Evolutionary conservation across 2,888 invertebrate species (phyloP).

Genomic region (Dyspetes luteomarginatus): DNA sequence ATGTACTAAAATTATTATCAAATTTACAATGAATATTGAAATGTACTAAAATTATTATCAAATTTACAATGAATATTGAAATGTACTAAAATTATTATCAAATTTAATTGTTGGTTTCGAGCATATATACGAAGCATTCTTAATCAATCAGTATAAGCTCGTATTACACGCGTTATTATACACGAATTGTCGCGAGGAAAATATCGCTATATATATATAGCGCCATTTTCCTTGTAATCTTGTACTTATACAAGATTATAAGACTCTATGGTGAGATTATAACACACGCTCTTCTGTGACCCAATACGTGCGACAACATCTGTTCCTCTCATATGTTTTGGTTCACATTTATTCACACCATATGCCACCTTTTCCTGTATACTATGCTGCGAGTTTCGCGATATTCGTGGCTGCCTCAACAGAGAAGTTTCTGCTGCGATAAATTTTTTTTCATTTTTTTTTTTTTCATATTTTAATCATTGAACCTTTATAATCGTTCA

Average conservation of each 20-base stretch:
- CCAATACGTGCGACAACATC: constrained; percentile 32
- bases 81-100: no score
- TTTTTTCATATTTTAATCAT: no score
- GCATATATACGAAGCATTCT: background rate
- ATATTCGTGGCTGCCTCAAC: background rate
- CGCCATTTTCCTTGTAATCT: no score
- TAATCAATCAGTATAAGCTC: background rate
- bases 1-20: no score
- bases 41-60: no score
- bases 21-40: no score
- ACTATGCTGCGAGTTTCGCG: background rate
- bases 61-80: no score
- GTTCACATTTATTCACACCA: constrained; percentile 18
- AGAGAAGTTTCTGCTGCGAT: constrained; percentile 1
- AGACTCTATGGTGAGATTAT: background rate
- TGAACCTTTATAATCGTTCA: constrained; percentile 7
- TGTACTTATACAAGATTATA: background rate
- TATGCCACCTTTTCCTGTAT: constrained; percentile 23
- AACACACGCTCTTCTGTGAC: background rate
- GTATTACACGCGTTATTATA: background rate
- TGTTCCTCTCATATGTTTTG: constrained; percentile 9
- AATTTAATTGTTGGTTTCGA: background rate
- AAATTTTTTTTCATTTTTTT: constrained; percentile 7
- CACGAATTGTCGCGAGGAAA: background rate
- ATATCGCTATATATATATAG: background rate